These are phyloP conservation scores for Drosophila pallidifrons DNA, from an alignment of 1,140 invertebrate species.

Conservation along the genomic window DNA sequence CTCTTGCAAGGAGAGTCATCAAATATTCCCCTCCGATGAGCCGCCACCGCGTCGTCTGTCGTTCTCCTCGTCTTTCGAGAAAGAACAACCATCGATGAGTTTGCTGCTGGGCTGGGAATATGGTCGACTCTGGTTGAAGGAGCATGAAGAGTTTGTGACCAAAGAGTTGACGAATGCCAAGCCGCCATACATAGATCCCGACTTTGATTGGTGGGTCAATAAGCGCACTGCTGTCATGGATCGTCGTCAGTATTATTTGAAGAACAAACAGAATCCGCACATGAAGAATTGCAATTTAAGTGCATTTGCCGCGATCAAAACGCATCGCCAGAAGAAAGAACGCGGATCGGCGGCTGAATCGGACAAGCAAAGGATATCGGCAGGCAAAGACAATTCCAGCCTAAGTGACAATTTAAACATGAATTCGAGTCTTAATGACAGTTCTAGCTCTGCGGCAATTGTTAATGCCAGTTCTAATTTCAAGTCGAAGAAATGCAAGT, in stretches of 20 bases:
- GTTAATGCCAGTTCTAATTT: neutral
- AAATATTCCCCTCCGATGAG: conserved; percentile 36
- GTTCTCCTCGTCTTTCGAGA: conserved; percentile 21
- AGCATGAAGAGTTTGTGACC: conserved; percentile 14
- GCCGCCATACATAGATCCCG: conserved; percentile 23
- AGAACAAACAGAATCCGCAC: conserved; percentile 31
- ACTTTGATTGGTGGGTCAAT: conserved; percentile 43
- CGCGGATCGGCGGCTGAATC: neutral
- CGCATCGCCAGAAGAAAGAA: neutral
- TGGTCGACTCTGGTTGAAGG: conserved; percentile 41
- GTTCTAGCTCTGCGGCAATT: neutral
- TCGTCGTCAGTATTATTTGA: conserved; percentile 32
- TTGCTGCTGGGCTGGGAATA: conserved; percentile 43
- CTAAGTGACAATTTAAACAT: neutral
- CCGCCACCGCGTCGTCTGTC: neutral
- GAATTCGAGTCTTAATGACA: neutral
- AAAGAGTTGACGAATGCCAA: conserved; percentile 3
- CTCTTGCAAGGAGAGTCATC: conserved; percentile 22
- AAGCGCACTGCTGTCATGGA: conserved; percentile 25
- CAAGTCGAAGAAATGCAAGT: conserved; percentile 26
- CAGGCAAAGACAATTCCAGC: neutral
- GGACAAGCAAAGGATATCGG: neutral
- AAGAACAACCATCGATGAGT: conserved; percentile 26
- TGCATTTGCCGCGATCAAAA: conserved; percentile 21
- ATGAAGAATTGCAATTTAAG: conserved; percentile 32